Percentiles rank a stretch among this genome's conserved stretches.
phyloP scores from a whole-genome alignment of 1,140 invertebrate genomes.

The Agrypnia vestita region DNA sequence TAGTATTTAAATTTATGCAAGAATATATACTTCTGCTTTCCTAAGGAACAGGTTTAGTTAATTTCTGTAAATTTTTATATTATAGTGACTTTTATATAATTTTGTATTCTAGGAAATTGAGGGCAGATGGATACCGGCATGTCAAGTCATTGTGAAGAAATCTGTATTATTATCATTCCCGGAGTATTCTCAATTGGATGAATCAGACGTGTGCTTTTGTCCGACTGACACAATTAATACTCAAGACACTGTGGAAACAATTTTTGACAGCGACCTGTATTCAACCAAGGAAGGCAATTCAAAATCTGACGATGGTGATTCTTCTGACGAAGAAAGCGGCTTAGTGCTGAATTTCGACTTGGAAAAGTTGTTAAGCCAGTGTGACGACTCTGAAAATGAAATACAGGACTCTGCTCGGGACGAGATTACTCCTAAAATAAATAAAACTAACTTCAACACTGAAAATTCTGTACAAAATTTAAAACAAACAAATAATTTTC shows the following conservation, averaged over 20 bases:
- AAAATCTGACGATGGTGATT: neutral
- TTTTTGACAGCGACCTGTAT: neutral
- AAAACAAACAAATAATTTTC: no score
- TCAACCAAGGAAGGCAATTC: neutral
- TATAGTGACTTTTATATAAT: no score
- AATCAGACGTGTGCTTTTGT: constrained; percentile 13
- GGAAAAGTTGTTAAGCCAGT: neutral
- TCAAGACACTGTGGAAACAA: neutral
- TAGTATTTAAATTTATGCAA: no score
- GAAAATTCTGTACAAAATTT: neutral
- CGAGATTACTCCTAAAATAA: neutral
- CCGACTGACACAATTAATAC: neutral
- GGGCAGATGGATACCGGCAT: constrained; percentile 53
- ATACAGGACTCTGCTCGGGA: neutral
- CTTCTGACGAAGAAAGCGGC: constrained; percentile 1
- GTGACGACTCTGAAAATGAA: neutral
- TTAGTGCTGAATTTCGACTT: neutral
- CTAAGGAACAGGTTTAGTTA: no score
- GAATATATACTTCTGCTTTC: no score
- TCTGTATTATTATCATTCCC: neutral
- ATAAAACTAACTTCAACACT: neutral
- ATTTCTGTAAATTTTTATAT: no score
- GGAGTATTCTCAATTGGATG: neutral
- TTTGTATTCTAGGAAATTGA: constrained; percentile 43
- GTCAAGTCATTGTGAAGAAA: constrained; percentile 49